Percentiles rank a stretch among this genome's conserved stretches.
phyloP scores from a whole-genome alignment of 2,888 invertebrate genomes.

The Idaea aversata region DNA sequence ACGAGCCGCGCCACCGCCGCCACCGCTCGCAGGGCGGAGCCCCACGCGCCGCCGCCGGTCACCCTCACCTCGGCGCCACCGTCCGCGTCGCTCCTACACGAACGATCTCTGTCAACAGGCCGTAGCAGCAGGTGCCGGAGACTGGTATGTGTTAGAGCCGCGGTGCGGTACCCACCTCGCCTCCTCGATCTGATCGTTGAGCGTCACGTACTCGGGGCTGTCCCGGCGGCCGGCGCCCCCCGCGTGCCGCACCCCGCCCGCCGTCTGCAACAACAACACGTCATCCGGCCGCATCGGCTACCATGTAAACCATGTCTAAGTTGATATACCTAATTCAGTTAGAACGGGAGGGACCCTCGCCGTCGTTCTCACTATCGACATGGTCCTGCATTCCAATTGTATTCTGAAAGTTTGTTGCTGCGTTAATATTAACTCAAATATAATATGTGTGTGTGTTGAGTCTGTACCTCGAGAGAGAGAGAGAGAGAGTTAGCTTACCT shows the following conservation, averaged over 20 bases:
- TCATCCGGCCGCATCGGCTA: slow-evolving; percentile 13
- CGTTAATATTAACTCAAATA: background rate
- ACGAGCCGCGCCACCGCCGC: slow-evolving; percentile 9
- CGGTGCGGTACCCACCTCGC: slow-evolving; percentile 78
- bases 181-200: slow-evolving; percentile 88
- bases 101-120: slow-evolving; percentile 14
- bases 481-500: too few species aligned
- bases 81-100: slow-evolving; percentile 23
- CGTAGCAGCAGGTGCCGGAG: background rate
- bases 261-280: slow-evolving; percentile 37
- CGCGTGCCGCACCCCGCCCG: slow-evolving; percentile 59
- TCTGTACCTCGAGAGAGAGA: background rate
- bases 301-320: background rate
- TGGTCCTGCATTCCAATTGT: background rate
- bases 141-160: slow-evolving; percentile 7
- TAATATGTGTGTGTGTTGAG: background rate
- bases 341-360: background rate
- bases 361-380: too few species aligned
- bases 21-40: slow-evolving; percentile 17
- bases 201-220: slow-evolving; percentile 86
- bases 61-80: slow-evolving; percentile 18
- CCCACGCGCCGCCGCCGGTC: background rate
- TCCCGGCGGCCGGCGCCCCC: slow-evolving; percentile 67
- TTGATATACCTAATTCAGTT: background rate
- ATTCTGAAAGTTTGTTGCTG: background rate